Evolutionary conservation across 2,888 invertebrate genomes (phyloP), one percentile per base, ranked within the genome.

Genomic region (Dicyrtomina minuta): DNA sequence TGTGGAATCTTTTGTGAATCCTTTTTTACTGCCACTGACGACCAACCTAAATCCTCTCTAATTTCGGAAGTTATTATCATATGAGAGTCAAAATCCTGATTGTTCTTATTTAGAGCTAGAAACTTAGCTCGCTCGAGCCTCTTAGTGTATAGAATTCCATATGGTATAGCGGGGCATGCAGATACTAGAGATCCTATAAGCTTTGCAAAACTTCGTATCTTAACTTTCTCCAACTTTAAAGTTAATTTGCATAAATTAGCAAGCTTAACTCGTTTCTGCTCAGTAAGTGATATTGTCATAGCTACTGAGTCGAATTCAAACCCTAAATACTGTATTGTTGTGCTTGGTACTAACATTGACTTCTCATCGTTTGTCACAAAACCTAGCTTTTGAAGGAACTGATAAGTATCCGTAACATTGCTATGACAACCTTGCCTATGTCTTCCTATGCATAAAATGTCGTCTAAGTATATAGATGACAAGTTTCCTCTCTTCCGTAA

Each of bases 91-190:
- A 44, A 70, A 20, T 26, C 20, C 1, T 41, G 10, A 26, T 51
- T 44, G 27, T 15, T 1, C 26, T 13, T n/a, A 13, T 55, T 3
- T 27, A 73, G 44, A 20, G 46, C 49, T 13, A 33, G 10, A 20
- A 6, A 55, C 58, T 68, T 74, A 17, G 43, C 22, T 27, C 17
- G 46, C 41, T 72, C 72, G 15, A 74, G 26, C n/a, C 15, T 15
- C 41, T 65, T 58, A 0, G 68, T 70, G 43, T 70, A 62, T 17
- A 73, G 17, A 13, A 51, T 1, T 2, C 70, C 60, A 51, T 69
- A 71, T 4, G 13, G 46, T 17, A 72, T 24, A 1, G 66, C 66
- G 20, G 72, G 72, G 1, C 22, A 24, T 1, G 66, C 70, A 2
- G 72, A 41, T 43, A 74, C 53, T n/a, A 72, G 33, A 55, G 49